Base-by-base conservation (phyloP, 2,888 invertebrate genomes). In the Napeogenes sylphis region DNA sequence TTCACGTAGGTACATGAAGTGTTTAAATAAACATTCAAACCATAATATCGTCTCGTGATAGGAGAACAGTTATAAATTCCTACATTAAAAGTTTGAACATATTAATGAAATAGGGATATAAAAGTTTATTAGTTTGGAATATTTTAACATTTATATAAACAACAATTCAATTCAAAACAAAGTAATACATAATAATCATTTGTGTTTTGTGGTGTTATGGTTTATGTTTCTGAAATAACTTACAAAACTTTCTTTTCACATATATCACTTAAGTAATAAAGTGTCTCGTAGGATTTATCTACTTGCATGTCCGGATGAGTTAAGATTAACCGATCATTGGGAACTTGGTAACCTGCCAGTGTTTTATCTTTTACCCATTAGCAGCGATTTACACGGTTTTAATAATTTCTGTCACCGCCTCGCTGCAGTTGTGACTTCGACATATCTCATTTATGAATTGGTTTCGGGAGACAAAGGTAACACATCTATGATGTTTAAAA, bases 271-370 rank as follows among this genome's bases (percentile, higher is more conserved):
- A 51, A 10, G 51, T 38, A 56, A 51, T 55, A 38, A 45, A 46
- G 46, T 58, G 46, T 62, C 45, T 45, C 42, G 32, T 57, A 56
- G 58, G 42, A 56, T 56, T 53, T 53, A 58, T 62, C 42, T 42
- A 42, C 42, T 47, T 45, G 56, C 33, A 35, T 61, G 55, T 61
- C 45, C 61, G 66, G 45, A 62, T 46, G 64, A 66, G 62, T 63
- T 63, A 66, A 64, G 53, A 63, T 56, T 53, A 46, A 59, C 51
- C 38, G 60, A 55, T 61, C 59, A 57, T 30, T 55, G 61, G 70
- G 69, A 68, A 69, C 61, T 73, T 75, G 74, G 73, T 71, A 30
- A 51, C 6, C 13, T 70, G 73, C 74, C 74, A 75, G 69, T 62
- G 62, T 64, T 69, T 66, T 67, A 69, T 68, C 68, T 58, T 60